A percentile compares a stretch with the other conserved stretches of the same genome.
phyloP scores from a whole-genome alignment of 2,888 invertebrate species.

The Orthosia gothica region DNA sequence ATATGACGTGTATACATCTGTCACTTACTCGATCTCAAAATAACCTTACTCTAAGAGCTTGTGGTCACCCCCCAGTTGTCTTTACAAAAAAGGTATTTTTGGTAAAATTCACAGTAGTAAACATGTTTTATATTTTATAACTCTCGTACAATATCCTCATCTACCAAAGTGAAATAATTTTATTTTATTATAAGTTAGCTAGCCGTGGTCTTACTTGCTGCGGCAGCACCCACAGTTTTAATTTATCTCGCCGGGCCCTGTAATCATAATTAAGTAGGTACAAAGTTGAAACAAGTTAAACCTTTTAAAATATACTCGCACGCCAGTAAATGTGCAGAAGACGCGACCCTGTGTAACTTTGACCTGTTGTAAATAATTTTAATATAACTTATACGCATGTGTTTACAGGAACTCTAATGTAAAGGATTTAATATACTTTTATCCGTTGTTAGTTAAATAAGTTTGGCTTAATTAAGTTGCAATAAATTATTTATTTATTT shows the following conservation, averaged over 20 bases:
- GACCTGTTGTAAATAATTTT: slow-evolving; percentile 1
- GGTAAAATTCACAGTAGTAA: background rate
- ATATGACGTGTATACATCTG: too few species aligned
- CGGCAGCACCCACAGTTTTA: slow-evolving; percentile 56
- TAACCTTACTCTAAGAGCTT: too few species aligned
- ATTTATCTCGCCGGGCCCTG: slow-evolving; percentile 60
- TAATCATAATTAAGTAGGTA: slow-evolving; percentile 64
- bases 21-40: too few species aligned
- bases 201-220: slow-evolving; percentile 41
- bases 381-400: too few species aligned
- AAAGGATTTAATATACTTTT: too few species aligned
- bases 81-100: background rate
- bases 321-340: slow-evolving; percentile 21
- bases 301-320: slow-evolving; percentile 57
- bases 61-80: too few species aligned
- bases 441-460: too few species aligned
- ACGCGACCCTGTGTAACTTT: slow-evolving; percentile 6
- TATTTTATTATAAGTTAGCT: slow-evolving; percentile 55
- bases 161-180: slow-evolving; percentile 43
- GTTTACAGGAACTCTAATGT: too few species aligned
- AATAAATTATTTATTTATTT: too few species aligned
- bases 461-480: too few species aligned
- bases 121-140: background rate
- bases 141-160: slow-evolving; percentile 5
- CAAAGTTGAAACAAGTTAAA: slow-evolving; percentile 64